phyloP scores from a whole-genome alignment of 2,888 invertebrate genomes.

The Rhamnusium bicolor region DNA sequence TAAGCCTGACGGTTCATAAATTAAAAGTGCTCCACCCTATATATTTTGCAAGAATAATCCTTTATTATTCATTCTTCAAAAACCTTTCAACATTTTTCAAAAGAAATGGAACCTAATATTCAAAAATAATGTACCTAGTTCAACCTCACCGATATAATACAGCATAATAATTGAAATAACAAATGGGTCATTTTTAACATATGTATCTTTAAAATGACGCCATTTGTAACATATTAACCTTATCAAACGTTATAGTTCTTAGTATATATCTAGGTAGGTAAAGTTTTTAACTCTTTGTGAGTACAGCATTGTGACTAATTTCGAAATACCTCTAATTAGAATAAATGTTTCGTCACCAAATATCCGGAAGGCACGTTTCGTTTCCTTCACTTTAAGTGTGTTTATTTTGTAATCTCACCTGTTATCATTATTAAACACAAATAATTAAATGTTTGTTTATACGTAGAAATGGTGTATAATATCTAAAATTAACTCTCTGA shows the following conservation, averaged over 20 bases:
- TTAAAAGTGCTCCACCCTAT: no score
- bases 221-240: background rate
- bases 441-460: slow-evolving; percentile 9
- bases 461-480: slow-evolving; percentile 4
- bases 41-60: no score
- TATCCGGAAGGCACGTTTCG: background rate
- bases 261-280: background rate
- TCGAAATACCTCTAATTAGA: background rate
- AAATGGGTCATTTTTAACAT: no score
- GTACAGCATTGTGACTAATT: background rate
- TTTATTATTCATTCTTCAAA: no score
- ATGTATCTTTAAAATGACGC: no score
- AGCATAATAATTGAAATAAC: no score
- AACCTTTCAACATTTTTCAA: no score
- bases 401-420: slow-evolving; percentile 13
- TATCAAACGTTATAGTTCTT: background rate
- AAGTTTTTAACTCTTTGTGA: background rate
- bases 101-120: no score
- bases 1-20: no score
- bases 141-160: no score
- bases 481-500: background rate
- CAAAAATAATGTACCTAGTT: no score
- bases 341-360: slow-evolving; percentile 1
- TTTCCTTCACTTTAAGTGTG: slow-evolving; percentile 8
- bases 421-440: slow-evolving; percentile 4